Conservation (phyloP, 1,140 invertebrate genomes). For the Magallana gigas region DNA sequence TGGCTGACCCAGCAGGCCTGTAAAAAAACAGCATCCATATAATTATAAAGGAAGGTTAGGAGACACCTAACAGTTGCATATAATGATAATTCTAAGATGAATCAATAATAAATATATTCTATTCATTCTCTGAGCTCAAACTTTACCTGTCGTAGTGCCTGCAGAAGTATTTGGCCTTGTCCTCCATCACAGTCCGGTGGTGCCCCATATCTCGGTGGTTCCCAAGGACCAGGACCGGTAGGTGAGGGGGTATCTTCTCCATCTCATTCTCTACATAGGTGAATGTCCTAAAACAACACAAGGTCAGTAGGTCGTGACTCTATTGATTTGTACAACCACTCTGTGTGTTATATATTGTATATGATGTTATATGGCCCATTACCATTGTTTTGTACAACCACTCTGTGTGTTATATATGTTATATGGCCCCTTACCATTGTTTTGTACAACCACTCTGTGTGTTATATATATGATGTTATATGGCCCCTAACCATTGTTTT, state of each 20-base stretch:
- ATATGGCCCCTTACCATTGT: background rate
- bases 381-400: background rate
- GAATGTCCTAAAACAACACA: slow-evolving; percentile 87
- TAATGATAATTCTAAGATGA: too few relatives aligned
- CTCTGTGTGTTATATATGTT: background rate
- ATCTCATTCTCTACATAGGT: slow-evolving; percentile 96
- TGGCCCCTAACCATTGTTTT: slow-evolving; percentile 44
- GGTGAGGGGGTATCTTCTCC: slow-evolving; percentile 89
- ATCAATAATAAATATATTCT: too few relatives aligned
- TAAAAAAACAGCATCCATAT: background rate
- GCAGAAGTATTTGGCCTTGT: slow-evolving; percentile 74
- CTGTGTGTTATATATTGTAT: too few relatives aligned
- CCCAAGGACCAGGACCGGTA: slow-evolving; percentile 94
- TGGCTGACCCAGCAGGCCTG: slow-evolving; percentile 81
- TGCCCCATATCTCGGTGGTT: slow-evolving; percentile 98
- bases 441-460: too few relatives aligned
- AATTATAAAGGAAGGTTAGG: too few relatives aligned
- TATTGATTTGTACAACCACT: too few relatives aligned
- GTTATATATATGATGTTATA: too few relatives aligned
- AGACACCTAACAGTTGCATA: too few relatives aligned
- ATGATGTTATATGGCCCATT: slow-evolving; percentile 40
- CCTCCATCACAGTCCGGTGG: slow-evolving; percentile 84
- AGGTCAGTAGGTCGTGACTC: too few relatives aligned
- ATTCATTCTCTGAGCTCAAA: too few relatives aligned
- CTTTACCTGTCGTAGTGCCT: slow-evolving; percentile 30